Evolutionary conservation across 2,113 vertebrate species (phyloP).

Genomic region (Pseudorasbora parva): DNA sequence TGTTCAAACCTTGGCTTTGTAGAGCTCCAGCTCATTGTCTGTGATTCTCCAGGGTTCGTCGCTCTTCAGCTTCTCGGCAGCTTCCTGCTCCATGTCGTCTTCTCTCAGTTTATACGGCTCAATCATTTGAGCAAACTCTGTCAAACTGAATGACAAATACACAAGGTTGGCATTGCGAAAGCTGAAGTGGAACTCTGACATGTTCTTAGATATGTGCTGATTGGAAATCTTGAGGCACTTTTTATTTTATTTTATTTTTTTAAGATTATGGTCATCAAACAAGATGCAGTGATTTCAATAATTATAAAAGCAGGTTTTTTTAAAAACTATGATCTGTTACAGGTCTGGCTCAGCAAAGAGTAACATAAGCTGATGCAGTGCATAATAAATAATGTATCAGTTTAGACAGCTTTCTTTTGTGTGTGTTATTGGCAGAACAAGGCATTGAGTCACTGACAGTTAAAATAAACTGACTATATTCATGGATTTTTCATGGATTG

Average conservation of each 20-base stretch:
- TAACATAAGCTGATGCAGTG: too few relatives aligned
- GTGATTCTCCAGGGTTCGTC: slow-evolving; percentile 98
- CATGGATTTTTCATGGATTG: background rate
- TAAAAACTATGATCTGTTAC: background rate
- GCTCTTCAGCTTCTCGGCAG: slow-evolving; percentile 92
- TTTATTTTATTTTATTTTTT: too few relatives aligned
- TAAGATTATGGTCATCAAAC: too few relatives aligned
- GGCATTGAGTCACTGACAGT: background rate
- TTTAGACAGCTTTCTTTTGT: too few relatives aligned
- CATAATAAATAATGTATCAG: too few relatives aligned
- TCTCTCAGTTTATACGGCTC: slow-evolving; percentile 94
- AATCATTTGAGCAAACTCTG: slow-evolving; percentile 92
- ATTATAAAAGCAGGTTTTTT: too few relatives aligned
- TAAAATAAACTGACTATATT: background rate
- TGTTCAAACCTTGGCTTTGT: slow-evolving; percentile 88
- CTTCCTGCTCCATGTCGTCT: slow-evolving; percentile 95
- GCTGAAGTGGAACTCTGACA: background rate
- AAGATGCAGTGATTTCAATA: too few relatives aligned
- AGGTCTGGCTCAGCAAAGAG: background rate
- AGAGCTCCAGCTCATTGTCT: slow-evolving; percentile 95
- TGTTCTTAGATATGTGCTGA: background rate
- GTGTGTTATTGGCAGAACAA: too few relatives aligned
- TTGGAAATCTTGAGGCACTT: background rate
- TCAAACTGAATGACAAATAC: slow-evolving; percentile 72
- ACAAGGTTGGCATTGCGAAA: background rate